These are phyloP conservation scores for Cuniculus paca DNA, from an alignment of 2,797 vertebrate species.

Conservation along the genomic window DNA sequence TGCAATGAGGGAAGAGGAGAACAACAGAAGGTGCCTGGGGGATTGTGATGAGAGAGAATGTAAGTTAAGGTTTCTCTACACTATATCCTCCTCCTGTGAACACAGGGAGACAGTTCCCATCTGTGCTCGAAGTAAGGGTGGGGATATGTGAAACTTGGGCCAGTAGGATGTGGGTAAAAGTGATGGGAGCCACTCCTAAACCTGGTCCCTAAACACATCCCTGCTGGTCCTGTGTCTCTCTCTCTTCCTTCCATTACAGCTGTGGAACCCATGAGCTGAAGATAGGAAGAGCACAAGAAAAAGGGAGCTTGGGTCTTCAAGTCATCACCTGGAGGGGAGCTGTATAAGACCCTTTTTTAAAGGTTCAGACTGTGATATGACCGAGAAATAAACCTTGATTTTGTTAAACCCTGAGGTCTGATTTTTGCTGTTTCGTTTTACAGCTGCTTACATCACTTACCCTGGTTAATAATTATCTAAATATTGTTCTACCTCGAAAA, in stretches of 20 bases:
- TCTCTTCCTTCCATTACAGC: background rate
- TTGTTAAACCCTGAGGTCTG: background rate
- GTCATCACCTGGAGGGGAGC: background rate
- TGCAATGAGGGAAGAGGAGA: background rate
- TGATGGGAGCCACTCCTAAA: background rate
- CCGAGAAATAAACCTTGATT: background rate
- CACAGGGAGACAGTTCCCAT: background rate
- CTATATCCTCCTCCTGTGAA: background rate
- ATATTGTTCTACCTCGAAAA: constrained; percentile 6
- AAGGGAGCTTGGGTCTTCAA: background rate
- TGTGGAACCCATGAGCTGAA: background rate
- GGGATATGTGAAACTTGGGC: background rate
- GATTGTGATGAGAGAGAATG: background rate
- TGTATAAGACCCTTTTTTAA: background rate
- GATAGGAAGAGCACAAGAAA: background rate
- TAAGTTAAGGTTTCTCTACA: background rate
- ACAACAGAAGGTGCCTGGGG: background rate
- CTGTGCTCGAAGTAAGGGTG: background rate
- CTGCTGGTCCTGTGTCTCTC: background rate
- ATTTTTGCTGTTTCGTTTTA: background rate
- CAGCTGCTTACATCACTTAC: background rate
- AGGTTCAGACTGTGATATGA: background rate
- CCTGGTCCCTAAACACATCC: background rate
- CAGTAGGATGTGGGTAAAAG: background rate
- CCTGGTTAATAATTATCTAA: constrained; percentile 36